Evolutionary conservation across 2,797 vertebrate genomes (phyloP).

Genomic region (Lepus townsendii): DNA sequence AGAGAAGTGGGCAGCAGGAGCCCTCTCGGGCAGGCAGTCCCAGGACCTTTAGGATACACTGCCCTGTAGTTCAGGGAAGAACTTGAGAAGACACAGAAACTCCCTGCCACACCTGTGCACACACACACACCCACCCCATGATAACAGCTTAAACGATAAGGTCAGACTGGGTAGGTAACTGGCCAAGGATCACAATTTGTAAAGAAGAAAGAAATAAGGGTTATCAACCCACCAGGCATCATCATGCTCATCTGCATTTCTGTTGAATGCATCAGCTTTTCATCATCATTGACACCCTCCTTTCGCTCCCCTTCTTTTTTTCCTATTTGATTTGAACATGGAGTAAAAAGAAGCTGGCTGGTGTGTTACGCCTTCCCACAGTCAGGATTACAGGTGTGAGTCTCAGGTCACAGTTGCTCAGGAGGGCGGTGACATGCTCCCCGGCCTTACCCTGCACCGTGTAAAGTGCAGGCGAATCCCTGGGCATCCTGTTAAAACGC

Average conservation of each 20-base stretch:
- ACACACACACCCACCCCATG: too few relatives aligned
- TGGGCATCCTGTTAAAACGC: not conserved
- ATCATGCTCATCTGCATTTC: not conserved
- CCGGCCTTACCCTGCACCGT: fast-evolving
- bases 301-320: not conserved
- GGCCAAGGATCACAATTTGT: not conserved
- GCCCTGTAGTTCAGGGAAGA: not conserved
- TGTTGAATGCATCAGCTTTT: not conserved
- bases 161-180: not conserved
- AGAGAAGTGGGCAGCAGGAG: fast-evolving
- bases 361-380: not conserved
- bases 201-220: not conserved
- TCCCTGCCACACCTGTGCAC: too few relatives aligned
- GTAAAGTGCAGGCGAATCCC: fast-evolving
- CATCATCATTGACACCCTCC: not conserved
- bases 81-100: not conserved
- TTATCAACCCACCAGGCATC: too few relatives aligned
- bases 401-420: not conserved
- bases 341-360: not conserved
- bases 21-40: not conserved
- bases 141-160: too few relatives aligned
- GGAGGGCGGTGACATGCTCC: not conserved
- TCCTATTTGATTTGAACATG: not conserved
- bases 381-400: not conserved
- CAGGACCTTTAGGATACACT: not conserved